A percentile compares a stretch with the other conserved stretches of the same genome.
phyloP scores from a whole-genome alignment of 2,113 vertebrate genomes.

The Dasypus novemcinctus region DNA sequence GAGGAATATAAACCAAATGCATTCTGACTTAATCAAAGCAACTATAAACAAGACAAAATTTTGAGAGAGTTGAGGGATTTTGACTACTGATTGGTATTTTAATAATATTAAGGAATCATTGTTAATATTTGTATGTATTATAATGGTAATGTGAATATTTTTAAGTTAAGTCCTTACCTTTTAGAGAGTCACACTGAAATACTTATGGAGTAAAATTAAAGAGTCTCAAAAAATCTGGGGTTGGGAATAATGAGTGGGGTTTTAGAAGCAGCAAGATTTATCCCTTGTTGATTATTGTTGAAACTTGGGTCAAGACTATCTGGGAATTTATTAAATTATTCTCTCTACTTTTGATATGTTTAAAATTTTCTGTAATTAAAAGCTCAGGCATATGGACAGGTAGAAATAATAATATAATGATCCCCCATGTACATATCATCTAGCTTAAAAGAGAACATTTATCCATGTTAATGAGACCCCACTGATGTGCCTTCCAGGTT shows the following conservation, averaged over 20 bases:
- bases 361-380: not conserved
- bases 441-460: not conserved
- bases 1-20: not conserved
- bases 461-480: too few species aligned
- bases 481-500: not conserved
- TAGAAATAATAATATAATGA: not conserved
- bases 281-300: not conserved
- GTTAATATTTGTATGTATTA: not conserved
- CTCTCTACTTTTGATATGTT: not conserved
- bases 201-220: not conserved
- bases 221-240: not conserved
- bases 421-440: not conserved
- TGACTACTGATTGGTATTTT: not conserved
- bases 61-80: not conserved
- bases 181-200: not conserved
- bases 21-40: not conserved
- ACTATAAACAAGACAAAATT: not conserved
- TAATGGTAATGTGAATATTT: not conserved
- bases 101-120: not conserved
- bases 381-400: not conserved
- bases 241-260: not conserved
- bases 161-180: not conserved
- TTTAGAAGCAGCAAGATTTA: not conserved
- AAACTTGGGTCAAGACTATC: not conserved
- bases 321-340: not conserved